Percentiles rank a stretch among this genome's conserved stretches.
phyloP scores from a whole-genome alignment of 2,797 vertebrate genomes.

The Somateria mollissima region DNA sequence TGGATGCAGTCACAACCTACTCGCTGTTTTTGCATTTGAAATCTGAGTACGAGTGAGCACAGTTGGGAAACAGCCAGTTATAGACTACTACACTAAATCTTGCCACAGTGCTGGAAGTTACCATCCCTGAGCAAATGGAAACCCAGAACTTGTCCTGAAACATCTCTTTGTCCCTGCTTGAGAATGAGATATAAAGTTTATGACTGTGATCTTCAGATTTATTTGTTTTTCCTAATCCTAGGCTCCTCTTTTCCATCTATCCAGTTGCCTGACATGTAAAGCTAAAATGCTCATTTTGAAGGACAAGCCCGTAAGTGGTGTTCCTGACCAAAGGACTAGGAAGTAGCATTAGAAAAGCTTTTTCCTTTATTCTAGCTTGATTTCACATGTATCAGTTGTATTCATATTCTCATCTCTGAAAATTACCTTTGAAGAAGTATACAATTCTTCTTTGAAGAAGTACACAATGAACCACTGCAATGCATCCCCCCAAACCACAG shows the following conservation, averaged over 20 bases:
- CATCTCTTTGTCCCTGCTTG: neutral
- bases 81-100: rapidly evolving
- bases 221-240: neutral
- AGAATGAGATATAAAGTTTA: neutral
- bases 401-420: neutral
- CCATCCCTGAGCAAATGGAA: neutral
- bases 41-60: neutral
- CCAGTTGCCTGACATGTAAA: rapidly evolving
- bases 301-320: neutral
- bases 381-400: neutral
- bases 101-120: neutral
- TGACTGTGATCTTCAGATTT: neutral
- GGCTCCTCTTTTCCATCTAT: neutral
- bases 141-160: neutral
- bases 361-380: neutral
- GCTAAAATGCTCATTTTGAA: neutral
- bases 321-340: neutral
- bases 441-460: neutral
- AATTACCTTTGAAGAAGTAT: neutral
- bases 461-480: neutral
- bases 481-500: rapidly evolving
- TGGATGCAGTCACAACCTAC: neutral
- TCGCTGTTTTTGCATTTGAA: neutral
- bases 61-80: neutral
- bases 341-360: neutral